Conservation (phyloP, 2,113 vertebrate species). For the Nasalis larvatus region DNA sequence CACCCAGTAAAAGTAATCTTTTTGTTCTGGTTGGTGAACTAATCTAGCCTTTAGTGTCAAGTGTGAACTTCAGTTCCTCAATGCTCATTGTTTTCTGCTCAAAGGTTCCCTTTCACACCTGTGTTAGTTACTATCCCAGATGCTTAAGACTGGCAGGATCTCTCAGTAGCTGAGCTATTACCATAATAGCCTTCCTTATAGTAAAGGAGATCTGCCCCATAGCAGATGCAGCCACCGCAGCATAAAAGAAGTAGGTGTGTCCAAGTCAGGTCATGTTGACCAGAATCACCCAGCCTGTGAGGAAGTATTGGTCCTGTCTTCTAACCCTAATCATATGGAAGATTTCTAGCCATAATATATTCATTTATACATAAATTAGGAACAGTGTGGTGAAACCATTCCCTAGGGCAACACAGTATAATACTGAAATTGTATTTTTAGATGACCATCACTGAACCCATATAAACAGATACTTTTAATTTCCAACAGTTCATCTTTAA, state of each 20-base stretch:
- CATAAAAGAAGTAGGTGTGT: not conserved
- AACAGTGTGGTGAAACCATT: not conserved
- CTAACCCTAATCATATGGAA: not conserved
- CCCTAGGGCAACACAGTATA: not conserved
- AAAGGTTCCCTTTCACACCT: not conserved
- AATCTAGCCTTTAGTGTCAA: not conserved
- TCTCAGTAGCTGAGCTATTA: not conserved
- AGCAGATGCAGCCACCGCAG: not conserved
- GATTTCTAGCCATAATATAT: not conserved
- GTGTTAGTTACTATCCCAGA: not conserved
- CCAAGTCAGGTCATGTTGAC: not conserved
- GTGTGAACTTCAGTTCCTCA: not conserved
- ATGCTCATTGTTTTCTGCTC: not conserved
- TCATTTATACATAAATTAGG: not conserved
- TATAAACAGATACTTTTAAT: not conserved
- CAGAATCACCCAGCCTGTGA: not conserved
- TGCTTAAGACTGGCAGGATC: not conserved
- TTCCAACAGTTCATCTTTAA: conserved; percentile 29
- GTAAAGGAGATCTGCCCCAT: not conserved
- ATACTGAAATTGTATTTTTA: conserved; percentile 6
- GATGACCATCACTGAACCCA: not conserved
- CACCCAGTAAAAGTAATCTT: not conserved
- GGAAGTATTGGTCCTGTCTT: not conserved
- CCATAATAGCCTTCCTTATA: not conserved
- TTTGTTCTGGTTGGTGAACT: not conserved